These are phyloP conservation scores for Halictus quadricinctus DNA, from an alignment of 2,888 invertebrate species.

Conservation along the genomic window DNA sequence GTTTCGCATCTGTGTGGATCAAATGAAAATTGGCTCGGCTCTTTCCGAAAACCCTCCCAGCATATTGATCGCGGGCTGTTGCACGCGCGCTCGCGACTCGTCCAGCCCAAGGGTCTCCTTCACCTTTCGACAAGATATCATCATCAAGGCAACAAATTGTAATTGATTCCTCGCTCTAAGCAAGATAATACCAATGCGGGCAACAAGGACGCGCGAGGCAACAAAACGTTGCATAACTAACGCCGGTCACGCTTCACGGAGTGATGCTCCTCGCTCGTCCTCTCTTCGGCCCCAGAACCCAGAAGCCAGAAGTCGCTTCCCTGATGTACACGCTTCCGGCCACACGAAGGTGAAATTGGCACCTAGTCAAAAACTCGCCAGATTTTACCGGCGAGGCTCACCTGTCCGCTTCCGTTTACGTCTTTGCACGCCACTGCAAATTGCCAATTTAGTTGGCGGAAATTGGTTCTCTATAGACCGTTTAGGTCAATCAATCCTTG, in stretches of 20 bases:
- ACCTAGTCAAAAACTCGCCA: not conserved
- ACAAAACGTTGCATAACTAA: constrained; percentile 81
- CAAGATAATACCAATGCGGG: constrained; percentile 76
- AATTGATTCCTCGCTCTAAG: constrained; percentile 75
- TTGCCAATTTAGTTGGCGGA: not conserved
- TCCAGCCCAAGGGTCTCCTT: constrained; percentile 54
- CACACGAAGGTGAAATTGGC: constrained; percentile 21
- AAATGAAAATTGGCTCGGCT: constrained; percentile 45
- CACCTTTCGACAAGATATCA: constrained; percentile 63
- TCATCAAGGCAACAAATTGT: constrained; percentile 69
- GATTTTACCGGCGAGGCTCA: not conserved
- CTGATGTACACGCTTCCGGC: constrained; percentile 57
- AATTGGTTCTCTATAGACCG: not conserved
- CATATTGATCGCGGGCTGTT: constrained; percentile 55
- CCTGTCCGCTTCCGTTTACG: not conserved
- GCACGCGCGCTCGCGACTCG: not conserved
- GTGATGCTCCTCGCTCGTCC: constrained; percentile 70
- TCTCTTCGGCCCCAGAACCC: constrained; percentile 55
- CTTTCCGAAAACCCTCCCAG: constrained; percentile 54
- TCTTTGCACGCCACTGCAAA: not conserved
- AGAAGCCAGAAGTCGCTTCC: constrained; percentile 41
- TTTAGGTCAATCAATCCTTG: not conserved
- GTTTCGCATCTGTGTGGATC: constrained; percentile 38
- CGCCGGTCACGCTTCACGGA: constrained; percentile 79
- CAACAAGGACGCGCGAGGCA: constrained; percentile 77